A percentile compares a stretch with the other conserved stretches of the same genome.
Evolutionary conservation across 1,140 invertebrate species (phyloP).

Genomic region (Conus betulinus): DNA sequence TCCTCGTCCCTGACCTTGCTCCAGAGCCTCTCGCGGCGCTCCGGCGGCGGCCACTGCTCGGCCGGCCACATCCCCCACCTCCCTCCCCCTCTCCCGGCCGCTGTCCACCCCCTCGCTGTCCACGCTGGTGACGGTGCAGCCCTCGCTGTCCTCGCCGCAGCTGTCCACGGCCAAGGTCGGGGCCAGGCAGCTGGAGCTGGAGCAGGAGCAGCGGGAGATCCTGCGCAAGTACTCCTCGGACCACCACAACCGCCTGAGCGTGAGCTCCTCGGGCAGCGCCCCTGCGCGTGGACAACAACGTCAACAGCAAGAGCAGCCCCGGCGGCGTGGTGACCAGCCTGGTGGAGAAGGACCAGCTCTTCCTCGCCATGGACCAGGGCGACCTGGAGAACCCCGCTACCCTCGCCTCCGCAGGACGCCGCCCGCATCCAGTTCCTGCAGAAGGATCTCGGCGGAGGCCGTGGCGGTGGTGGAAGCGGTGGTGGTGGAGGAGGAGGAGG

Average conservation of each 20-base stretch:
- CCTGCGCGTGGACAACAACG: neutral
- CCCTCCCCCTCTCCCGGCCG: neutral
- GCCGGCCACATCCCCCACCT: constrained; percentile 10
- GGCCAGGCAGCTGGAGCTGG: neutral
- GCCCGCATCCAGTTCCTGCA: neutral
- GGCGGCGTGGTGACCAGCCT: neutral
- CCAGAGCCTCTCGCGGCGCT: neutral
- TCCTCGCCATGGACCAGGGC: neutral
- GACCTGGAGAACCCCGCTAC: neutral
- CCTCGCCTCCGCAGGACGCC: neutral
- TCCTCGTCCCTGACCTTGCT: constrained; percentile 7
- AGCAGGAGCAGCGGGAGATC: constrained; percentile 8
- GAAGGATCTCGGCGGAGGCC: neutral
- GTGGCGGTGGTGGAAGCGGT: too few species aligned
- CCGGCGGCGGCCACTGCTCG: neutral
- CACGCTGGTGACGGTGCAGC: neutral
- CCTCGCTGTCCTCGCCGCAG: neutral
- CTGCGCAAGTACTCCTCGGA: neutral
- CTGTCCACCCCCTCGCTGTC: constrained; percentile 1
- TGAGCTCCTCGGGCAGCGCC: neutral
- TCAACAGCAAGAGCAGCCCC: neutral
- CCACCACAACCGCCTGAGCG: neutral
- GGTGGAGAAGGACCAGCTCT: neutral
- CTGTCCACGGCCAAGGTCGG: neutral
- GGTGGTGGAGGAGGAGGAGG: neutral